phyloP scores from a whole-genome alignment of 2,797 vertebrate genomes.

The Danio tinwini region DNA sequence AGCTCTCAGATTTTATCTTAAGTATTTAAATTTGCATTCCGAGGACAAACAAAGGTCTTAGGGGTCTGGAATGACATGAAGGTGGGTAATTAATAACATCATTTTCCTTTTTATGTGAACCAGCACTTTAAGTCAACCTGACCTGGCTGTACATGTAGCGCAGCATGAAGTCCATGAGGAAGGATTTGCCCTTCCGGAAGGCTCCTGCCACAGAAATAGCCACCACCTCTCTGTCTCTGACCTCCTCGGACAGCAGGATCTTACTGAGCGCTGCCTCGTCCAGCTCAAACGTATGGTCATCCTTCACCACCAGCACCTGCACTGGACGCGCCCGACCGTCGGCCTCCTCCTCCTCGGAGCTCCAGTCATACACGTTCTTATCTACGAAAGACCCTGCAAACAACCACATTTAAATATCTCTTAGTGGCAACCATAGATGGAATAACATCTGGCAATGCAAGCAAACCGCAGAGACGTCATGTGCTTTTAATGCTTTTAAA shows the following conservation, averaged over 20 bases:
- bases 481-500: not conserved
- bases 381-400: slow-evolving; percentile 89
- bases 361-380: slow-evolving; percentile 90
- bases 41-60: too few species aligned
- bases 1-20: too few species aligned
- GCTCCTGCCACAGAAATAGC: slow-evolving; percentile 96
- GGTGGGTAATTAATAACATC: too few species aligned
- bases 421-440: not conserved
- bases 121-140: slow-evolving; percentile 39
- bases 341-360: slow-evolving; percentile 93
- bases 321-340: slow-evolving; percentile 90
- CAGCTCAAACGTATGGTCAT: slow-evolving; percentile 97
- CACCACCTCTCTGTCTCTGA: slow-evolving; percentile 93
- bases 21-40: too few species aligned
- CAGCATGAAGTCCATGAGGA: slow-evolving; percentile 99
- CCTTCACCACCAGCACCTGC: slow-evolving; percentile 95
- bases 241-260: slow-evolving; percentile 91
- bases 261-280: slow-evolving; percentile 90
- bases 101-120: too few species aligned
- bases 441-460: not conserved
- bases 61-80: too few species aligned
- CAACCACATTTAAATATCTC: slow-evolving; percentile 19
- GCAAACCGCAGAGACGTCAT: not conserved
- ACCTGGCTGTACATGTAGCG: slow-evolving; percentile 98
- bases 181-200: slow-evolving; percentile 97